phyloP scores from a whole-genome alignment of 2,888 invertebrate species.

The Ochropacha duplaris region DNA sequence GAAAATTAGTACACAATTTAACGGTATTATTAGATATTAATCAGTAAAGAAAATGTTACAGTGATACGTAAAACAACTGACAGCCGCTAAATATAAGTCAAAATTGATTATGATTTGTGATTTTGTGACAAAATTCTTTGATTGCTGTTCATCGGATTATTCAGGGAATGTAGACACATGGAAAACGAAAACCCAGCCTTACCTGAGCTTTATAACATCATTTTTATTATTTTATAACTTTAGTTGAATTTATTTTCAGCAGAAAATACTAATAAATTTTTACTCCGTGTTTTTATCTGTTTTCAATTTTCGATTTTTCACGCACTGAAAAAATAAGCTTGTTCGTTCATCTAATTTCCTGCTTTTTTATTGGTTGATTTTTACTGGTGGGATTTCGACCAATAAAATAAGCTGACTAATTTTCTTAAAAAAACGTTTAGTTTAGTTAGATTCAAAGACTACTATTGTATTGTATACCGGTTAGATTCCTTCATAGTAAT shows the following conservation, averaged over 20 bases:
- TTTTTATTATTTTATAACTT: conserved; percentile 46
- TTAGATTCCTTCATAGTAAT: not conserved
- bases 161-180: not conserved
- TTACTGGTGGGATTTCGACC: conserved; percentile 3
- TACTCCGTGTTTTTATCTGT: conserved; percentile 56
- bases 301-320: conserved; percentile 52
- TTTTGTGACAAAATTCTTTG: conserved; percentile 38
- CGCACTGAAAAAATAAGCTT: conserved; percentile 9
- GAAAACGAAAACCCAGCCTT: conserved; percentile 30
- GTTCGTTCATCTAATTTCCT: conserved; percentile 2
- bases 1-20: conserved; percentile 51
- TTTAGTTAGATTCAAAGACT: not conserved
- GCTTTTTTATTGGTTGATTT: conserved; percentile 11
- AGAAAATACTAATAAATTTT: conserved; percentile 56
- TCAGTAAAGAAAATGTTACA: conserved; percentile 37
- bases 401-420: conserved; percentile 16
- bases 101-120: conserved; percentile 46
- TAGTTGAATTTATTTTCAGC: conserved; percentile 53
- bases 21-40: conserved; percentile 33
- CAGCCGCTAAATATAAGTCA: conserved; percentile 75
- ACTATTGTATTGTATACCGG: too few species aligned
- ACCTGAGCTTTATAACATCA: conserved; percentile 63
- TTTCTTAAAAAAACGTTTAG: not conserved
- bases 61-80: conserved; percentile 80
- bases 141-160: conserved; percentile 9